Evolutionary conservation across 1,140 invertebrate genomes (phyloP), one percentile per base, ranked within the genome.

Genomic region (Steinernema khuongi): DNA sequence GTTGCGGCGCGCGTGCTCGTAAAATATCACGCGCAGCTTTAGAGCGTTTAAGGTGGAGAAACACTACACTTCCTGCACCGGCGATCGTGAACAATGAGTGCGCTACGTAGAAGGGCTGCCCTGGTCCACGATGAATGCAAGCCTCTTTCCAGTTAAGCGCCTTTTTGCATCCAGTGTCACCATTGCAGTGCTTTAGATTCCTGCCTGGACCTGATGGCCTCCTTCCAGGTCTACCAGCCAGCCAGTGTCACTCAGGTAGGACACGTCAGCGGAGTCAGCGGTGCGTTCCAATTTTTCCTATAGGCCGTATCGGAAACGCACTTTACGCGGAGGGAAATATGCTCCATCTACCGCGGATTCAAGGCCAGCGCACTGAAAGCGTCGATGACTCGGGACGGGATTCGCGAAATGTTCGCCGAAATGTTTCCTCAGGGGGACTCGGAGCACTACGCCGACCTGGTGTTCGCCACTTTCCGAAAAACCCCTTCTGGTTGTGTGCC

Each of bases 401-500:
- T 41, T 31, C 11, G 33, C 14, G 73, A 77, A 70, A 77, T 75
- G 44, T 77, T 77, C 60, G 74, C 69, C 0, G 76, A 77, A 33
- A 44, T 77, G 1, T 77, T 77, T 70, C 76, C 76, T 31, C 76
- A 77, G 29, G 76, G 76, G 1, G 76, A 77, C 33, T 75, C 75
- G 30, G 76, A 77, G 43, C 76, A 77, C 31, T 77, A 76, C 36
- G 70, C 76, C 4, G 76, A 77, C 31, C 70, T 77, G 14, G 67
- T 77, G 11, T 77, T 77, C 28, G 76, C 74, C 29, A 77, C 76
- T 11, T 77, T 77, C 60, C 73, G 76, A 36, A 77, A 76, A 30
- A 36, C 11, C 7, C 33, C 30, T n/a, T 69, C 68, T 7, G 68
- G 68, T 14, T 69, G 14, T 69, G 30, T 36, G 2, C 31, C 31